Percentiles rank a stretch among this genome's conserved stretches.
phyloP scores from a whole-genome alignment of 2,888 invertebrate genomes.

The Xylota segnis region DNA sequence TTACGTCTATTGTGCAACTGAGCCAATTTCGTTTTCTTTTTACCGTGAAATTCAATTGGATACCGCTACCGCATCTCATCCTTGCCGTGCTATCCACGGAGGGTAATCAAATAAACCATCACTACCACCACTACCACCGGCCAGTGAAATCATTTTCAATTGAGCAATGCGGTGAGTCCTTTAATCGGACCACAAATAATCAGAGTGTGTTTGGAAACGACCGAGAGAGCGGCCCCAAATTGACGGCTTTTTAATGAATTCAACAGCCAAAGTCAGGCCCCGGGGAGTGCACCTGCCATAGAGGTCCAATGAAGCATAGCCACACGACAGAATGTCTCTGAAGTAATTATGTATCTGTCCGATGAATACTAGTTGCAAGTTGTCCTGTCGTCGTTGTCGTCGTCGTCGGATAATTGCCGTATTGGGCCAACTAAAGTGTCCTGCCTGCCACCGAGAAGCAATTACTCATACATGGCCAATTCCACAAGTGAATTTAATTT shows the following conservation, averaged over 20 bases:
- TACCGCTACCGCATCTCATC: slow-evolving; percentile 22
- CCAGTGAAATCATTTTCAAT: slow-evolving; percentile 61
- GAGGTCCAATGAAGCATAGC: slow-evolving; percentile 68
- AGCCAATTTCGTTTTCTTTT: slow-evolving; percentile 70
- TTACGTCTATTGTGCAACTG: slow-evolving; percentile 66
- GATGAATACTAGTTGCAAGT: slow-evolving; percentile 64
- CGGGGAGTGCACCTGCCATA: slow-evolving; percentile 64
- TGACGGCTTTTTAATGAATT: slow-evolving; percentile 75
- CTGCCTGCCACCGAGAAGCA: slow-evolving; percentile 13
- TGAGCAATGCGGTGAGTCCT: slow-evolving; percentile 72
- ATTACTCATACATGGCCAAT: slow-evolving; percentile 67
- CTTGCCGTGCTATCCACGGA: slow-evolving; percentile 21
- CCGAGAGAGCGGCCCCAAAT: slow-evolving; percentile 26
- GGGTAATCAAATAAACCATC: slow-evolving; percentile 65
- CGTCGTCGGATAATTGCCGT: slow-evolving; percentile 68
- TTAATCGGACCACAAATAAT: slow-evolving; percentile 65
- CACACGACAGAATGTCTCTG: slow-evolving; percentile 67
- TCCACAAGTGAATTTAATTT: slow-evolving; percentile 76
- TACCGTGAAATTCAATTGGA: slow-evolving; percentile 68
- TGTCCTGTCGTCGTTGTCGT: slow-evolving; percentile 42
- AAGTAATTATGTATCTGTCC: slow-evolving; percentile 75
- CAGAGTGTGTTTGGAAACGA: slow-evolving; percentile 31
- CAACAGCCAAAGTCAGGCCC: slow-evolving; percentile 48
- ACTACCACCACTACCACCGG: neutral
- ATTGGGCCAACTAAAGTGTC: slow-evolving; percentile 62